Evolutionary conservation across 2,113 vertebrate genomes (phyloP).

Genomic region (Chelonoidis abingdonii): DNA sequence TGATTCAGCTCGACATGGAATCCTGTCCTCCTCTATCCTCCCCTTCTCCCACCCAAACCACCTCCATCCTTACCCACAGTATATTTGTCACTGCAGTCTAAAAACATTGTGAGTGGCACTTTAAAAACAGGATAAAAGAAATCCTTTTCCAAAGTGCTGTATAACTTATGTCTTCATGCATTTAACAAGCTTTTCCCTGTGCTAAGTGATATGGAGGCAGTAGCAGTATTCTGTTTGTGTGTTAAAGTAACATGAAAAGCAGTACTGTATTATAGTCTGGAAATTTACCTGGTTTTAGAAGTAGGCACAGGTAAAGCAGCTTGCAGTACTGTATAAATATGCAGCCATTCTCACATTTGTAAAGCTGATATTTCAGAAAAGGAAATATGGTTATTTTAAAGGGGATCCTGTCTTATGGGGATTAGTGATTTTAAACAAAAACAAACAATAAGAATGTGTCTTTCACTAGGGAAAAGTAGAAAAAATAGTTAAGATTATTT

Average conservation of each 20-base stretch:
- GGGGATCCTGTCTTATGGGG: background rate
- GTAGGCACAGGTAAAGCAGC: background rate
- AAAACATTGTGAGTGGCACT: slow-evolving; percentile 76
- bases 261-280: background rate
- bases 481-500: background rate
- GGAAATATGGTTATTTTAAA: background rate
- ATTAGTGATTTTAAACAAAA: background rate
- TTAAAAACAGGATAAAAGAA: slow-evolving; percentile 75
- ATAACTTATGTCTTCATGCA: slow-evolving; percentile 28
- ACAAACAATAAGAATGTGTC: background rate
- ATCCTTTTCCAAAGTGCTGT: slow-evolving; percentile 59
- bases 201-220: slow-evolving; percentile 9
- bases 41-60: slow-evolving; percentile 76
- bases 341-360: background rate
- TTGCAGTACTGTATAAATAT: slow-evolving; percentile 3
- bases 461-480: background rate
- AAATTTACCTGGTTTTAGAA: background rate
- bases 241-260: slow-evolving; percentile 48
- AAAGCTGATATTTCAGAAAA: background rate
- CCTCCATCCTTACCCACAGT: slow-evolving; percentile 75
- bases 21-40: slow-evolving; percentile 70
- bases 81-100: slow-evolving; percentile 72
- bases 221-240: slow-evolving; percentile 9
- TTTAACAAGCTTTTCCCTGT: slow-evolving; percentile 38
- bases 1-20: slow-evolving; percentile 84